Base-by-base conservation (phyloP, 1,140 invertebrate genomes). In the Macrosteles quadrilineatus region DNA sequence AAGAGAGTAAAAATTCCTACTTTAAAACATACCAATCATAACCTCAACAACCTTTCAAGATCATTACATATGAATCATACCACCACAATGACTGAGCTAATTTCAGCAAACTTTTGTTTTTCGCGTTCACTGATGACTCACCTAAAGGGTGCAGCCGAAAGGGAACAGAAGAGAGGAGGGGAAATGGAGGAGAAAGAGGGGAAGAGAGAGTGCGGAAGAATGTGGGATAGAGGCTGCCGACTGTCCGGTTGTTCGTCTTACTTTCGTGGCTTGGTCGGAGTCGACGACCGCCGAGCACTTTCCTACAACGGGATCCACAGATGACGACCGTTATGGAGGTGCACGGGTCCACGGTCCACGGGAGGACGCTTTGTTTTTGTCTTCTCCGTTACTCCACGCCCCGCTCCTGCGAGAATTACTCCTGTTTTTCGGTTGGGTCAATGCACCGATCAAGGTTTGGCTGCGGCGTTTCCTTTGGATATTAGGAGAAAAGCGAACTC, bases 281-380 rank as follows among this genome's bases (percentile, higher is more conserved):
- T 25, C 55, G 55, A 30, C 27, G 55, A 27, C 9, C 55, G 4
- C 25, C 9, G 4, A 23, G 27, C 55, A 59, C 55, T 59, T 59
- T 59, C 55, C n/a, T 59, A 59, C 55, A 59, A 59, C 55, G 55
- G 55, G 55, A 59, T 59, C 55, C 55, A 27, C 55, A 50, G 47
- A 50, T 50, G 32, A 50, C 47, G 47, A 59, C 55, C 55, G 55
- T 59, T 59, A 59, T 4, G 2, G 55, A 6, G 55, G 21, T n/a
- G 36, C 17, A 40, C 6, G 6, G 6, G 36, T 17, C 6, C 6
- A 11, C 21, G 47, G 21, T 21, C 47, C 14, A 50, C 4, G 4
- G 14, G n/a, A 19, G 47, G 14, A 4, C 47, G 4, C n/a, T 50
- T 50, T 50, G 47, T 50, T 50, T 50, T 50, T 50, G 47, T 50